Base-by-base conservation (phyloP, 1,140 invertebrate species). In the Pygmarrhopalites habei region DNA sequence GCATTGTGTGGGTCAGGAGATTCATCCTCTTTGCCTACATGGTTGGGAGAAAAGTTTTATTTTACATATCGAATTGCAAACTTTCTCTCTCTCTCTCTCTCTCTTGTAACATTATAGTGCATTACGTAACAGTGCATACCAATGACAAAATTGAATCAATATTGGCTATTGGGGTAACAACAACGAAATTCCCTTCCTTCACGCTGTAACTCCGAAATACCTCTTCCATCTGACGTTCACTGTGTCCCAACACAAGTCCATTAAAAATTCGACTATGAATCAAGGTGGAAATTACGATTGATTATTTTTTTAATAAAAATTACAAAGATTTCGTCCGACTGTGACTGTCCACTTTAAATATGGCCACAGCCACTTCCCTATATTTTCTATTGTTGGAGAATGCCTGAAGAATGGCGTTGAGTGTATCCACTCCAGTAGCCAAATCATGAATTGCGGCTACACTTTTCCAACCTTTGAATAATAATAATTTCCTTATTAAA, bases 1-100 rank as follows among this genome's bases (percentile, higher is more conserved):
- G 87, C 57, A 82, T 86, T 55, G 79, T 77, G 0, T 85, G 83
- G 65, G 84, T 79, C 0, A 85, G 82, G 78, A 91, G 80, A 23
- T 78, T 75, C 29, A 84, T 72, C 0, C 80, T 76, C 64, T 84
- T 84, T 0, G 85, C 86, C 81, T 82, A 62, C 2, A 30, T 67
- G 43, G 53, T 1, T 32, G 15, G n/a, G n/a, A n/a, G n/a, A n/a
- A n/a, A n/a, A n/a, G n/a, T 23, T 1, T 28, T 23, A 17, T 7
- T 62, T 19, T 5, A 44, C 3, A 30, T n/a, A n/a, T n/a, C n/a
- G n/a, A n/a, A n/a, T n/a, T n/a, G n/a, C n/a, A n/a, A n/a, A n/a
- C n/a, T n/a, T n/a, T n/a, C n/a, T n/a, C n/a, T n/a, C n/a, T n/a
- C n/a, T n/a, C n/a, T n/a, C n/a, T n/a, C n/a, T n/a, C n/a, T n/a